phyloP scores from a whole-genome alignment of 2,113 vertebrate genomes.

The Podarcis cretensis region DNA sequence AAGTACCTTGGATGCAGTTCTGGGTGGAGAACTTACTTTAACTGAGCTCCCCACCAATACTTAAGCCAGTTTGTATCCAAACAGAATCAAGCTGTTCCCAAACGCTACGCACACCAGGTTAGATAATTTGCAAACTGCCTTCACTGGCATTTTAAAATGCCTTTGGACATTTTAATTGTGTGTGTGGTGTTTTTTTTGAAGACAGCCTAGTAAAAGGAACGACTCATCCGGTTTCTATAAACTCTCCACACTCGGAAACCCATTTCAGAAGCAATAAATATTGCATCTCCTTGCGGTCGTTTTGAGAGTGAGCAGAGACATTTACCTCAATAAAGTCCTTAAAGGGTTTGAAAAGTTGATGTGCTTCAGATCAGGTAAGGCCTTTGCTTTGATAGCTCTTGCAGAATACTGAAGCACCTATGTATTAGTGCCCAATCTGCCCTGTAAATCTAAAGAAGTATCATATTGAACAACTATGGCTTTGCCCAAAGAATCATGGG shows the following conservation, averaged over 20 bases:
- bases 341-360: background rate
- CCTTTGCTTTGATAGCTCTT: background rate
- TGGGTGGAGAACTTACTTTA: background rate
- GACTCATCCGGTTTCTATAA: background rate
- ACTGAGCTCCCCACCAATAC: background rate
- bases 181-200: background rate
- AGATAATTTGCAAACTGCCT: background rate
- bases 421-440: conserved; percentile 27
- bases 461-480: no score
- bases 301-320: background rate
- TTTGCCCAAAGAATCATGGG: no score
- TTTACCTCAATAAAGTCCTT: background rate
- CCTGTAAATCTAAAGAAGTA: no score
- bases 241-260: background rate
- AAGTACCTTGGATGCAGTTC: conserved; percentile 42
- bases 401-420: conserved; percentile 8
- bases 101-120: background rate
- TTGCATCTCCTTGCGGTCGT: background rate
- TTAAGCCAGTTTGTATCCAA: background rate
- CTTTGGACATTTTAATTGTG: background rate
- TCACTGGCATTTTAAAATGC: background rate
- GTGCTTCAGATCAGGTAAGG: background rate
- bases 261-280: conserved; percentile 12
- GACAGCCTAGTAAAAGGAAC: background rate
- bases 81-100: background rate